These are phyloP conservation scores for Dynastes maya DNA, from an alignment of 2,888 invertebrate genomes.

Conservation along the genomic window DNA sequence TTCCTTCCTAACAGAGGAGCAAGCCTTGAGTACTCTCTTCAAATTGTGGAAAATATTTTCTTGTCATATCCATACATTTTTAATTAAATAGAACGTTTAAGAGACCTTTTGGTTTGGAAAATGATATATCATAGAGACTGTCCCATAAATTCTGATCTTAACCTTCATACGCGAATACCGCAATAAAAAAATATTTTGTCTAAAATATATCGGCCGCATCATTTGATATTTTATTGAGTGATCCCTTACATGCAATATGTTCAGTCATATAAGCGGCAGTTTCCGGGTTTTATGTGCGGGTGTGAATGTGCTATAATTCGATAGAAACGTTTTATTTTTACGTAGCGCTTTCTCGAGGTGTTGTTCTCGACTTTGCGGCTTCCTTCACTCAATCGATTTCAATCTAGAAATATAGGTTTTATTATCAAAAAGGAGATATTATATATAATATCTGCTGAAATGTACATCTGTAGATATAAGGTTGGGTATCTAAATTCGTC, in stretches of 20 bases:
- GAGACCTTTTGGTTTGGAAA: too few relatives aligned
- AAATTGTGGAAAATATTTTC: too few relatives aligned
- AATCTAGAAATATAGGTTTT: not conserved
- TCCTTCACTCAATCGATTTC: not conserved
- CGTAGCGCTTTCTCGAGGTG: not conserved
- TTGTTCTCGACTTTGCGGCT: not conserved
- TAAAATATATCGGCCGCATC: slow-evolving; percentile 8
- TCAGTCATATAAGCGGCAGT: slow-evolving; percentile 1
- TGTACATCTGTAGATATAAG: not conserved
- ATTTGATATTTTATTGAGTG: slow-evolving; percentile 26
- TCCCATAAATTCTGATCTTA: not conserved
- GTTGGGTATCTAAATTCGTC: not conserved
- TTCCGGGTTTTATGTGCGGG: slow-evolving; percentile 9
- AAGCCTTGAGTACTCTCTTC: too few relatives aligned
- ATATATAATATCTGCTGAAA: not conserved
- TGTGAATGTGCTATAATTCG: slow-evolving; percentile 27
- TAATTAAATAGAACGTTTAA: too few relatives aligned
- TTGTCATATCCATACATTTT: too few relatives aligned
- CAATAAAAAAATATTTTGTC: slow-evolving; percentile 7
- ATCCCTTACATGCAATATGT: slow-evolving; percentile 15
- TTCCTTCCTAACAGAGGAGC: too few relatives aligned
- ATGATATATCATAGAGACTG: not conserved
- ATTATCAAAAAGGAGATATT: not conserved
- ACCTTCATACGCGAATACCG: not conserved
- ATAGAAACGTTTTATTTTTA: slow-evolving; percentile 39